Base-by-base conservation (phyloP, 2,888 invertebrate species). In the Caenorhabditis angaria region DNA sequence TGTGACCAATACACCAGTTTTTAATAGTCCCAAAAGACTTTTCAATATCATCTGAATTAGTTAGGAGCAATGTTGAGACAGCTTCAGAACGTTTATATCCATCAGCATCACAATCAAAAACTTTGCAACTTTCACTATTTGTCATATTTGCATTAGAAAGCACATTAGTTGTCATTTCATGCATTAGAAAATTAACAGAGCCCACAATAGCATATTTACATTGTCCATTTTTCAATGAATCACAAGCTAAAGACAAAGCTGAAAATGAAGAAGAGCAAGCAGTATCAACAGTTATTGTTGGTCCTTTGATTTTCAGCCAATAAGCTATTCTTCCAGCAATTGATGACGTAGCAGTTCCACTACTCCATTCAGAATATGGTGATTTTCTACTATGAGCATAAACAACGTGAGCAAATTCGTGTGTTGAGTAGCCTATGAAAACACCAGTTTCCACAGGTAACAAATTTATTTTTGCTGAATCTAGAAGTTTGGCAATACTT, bases 251-350 rank as follows among this genome's bases (percentile, higher is more conserved):
- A 12, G 70, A 62, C 25, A 87, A 70, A 47, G 85, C 87, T 87
- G 93, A 92, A 88, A 96, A 90, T 77, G 94, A 94, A 84, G 96
- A 96, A 0, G 97, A 96, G 89, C 97, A 99, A 10, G 97, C 97
- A 0, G 97, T 97, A 89, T 99, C 97, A 55, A 97, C 89, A 27
- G 94, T 93, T 88, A 93, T 94, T 88, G 95, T 95, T 6, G 97
- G 97, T 0, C 97, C 95, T 88, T 91, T 93, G 80, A 97, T 93
- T 88, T 96, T 95, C 88, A 96, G 96, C 64, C 94, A 93, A 90
- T 92, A 97, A 0, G 97, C 96, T 69, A 97, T 91, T 87, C 92
- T 91, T 85, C 96, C 96, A 12, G 94, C 92, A 83, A 94, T 90
- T 93, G 94, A 94, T 1, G 94, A 93, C 68, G 94, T 91, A 80